A percentile compares a stretch with the other conserved stretches of the same genome.
phyloP scores from a whole-genome alignment of 2,888 invertebrate species.

The Aspidiotus destructor region DNA sequence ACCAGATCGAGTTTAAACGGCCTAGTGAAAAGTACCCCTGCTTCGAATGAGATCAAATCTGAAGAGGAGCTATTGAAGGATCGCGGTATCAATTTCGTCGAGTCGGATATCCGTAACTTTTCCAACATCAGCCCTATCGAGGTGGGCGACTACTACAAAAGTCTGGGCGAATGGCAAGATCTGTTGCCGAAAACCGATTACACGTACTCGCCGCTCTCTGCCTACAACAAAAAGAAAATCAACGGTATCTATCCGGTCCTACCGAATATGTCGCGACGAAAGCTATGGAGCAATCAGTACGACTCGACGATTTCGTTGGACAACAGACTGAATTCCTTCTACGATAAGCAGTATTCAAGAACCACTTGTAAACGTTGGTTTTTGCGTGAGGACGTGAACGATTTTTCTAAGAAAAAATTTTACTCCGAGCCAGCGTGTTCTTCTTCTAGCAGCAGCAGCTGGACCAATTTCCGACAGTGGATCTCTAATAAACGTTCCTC shows the following conservation, averaged over 20 bases:
- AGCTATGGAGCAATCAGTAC: constrained; percentile 39
- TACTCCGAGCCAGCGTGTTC: no score
- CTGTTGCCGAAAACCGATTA: constrained; percentile 85
- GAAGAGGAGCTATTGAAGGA: not conserved
- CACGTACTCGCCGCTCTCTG: constrained; percentile 74
- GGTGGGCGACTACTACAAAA: constrained; percentile 35
- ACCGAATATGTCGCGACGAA: constrained; percentile 80
- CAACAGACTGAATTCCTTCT: constrained; percentile 5
- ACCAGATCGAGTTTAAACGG: not conserved
- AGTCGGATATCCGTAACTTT: constrained; percentile 15
- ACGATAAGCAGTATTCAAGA: not conserved
- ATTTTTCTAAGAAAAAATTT: no score
- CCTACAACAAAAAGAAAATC: constrained; percentile 54
- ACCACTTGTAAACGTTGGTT: not conserved
- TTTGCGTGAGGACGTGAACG: no score
- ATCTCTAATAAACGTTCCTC: not conserved
- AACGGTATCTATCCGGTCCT: constrained; percentile 55
- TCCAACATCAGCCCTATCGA: constrained; percentile 29
- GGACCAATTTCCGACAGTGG: no score
- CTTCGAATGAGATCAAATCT: not conserved
- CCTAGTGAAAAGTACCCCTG: no score
- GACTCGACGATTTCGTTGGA: not conserved
- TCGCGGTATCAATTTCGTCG: constrained; percentile 20
- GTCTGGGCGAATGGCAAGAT: constrained; percentile 45
- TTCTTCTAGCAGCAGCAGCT: no score